Percentiles rank a stretch among this genome's conserved stretches.
Conservation (phyloP, 1,140 invertebrate genomes). For the Physella acuta region DNA sequence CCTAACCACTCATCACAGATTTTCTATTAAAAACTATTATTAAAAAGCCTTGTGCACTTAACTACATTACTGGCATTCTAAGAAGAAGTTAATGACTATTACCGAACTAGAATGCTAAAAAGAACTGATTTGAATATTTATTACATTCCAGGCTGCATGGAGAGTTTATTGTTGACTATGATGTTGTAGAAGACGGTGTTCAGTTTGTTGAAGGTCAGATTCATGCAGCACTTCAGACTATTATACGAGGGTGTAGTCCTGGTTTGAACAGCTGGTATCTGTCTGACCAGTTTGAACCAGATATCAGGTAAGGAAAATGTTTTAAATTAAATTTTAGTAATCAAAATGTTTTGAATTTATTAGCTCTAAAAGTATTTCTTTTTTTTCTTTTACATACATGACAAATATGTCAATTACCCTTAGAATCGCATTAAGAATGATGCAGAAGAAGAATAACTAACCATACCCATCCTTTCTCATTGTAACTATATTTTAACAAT, state of each 20-base stretch:
- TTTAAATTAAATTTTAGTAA: not conserved
- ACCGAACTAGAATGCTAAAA: no score
- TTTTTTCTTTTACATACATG: not conserved
- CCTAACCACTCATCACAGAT: no score
- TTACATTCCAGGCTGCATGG: constrained; percentile 81
- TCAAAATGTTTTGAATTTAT: not conserved
- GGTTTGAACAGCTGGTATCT: constrained; percentile 56
- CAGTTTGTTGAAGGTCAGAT: constrained; percentile 68
- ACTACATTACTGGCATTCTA: no score
- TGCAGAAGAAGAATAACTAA: no score
- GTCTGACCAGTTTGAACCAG: constrained; percentile 74
- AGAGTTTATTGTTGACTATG: constrained; percentile 71
- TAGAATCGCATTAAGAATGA: no score
- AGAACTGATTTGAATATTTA: no score
- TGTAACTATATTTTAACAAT: no score
- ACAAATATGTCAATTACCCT: not conserved
- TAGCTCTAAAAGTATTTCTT: not conserved
- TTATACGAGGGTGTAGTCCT: constrained; percentile 30
- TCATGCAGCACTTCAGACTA: constrained; percentile 68
- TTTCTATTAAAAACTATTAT: no score
- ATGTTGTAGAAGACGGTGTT: constrained; percentile 46
- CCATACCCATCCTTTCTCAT: no score
- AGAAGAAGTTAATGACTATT: no score
- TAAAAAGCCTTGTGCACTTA: no score
- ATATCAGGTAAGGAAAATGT: constrained; percentile 81